Evolutionary conservation across 2,113 vertebrate species (phyloP).

Genomic region (Crotalus helleri): DNA sequence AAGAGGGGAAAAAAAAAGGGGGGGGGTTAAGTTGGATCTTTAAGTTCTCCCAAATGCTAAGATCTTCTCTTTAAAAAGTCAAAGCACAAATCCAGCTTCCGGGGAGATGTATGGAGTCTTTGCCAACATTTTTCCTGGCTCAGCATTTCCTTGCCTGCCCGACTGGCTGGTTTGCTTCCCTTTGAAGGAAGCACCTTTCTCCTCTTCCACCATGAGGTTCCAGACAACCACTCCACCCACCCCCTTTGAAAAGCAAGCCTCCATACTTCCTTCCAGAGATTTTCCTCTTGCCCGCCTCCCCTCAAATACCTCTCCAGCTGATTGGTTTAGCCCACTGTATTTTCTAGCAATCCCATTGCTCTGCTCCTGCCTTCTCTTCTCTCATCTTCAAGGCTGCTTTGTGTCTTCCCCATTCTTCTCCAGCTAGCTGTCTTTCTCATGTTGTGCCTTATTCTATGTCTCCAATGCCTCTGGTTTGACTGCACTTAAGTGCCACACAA

Average conservation of each 20-base stretch:
- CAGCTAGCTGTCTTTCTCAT: background rate
- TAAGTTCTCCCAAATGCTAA: background rate
- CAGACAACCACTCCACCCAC: background rate
- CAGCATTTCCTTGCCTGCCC: background rate
- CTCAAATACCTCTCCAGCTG: background rate
- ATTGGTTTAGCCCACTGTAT: background rate
- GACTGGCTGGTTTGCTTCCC: constrained; percentile 6
- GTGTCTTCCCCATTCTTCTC: background rate
- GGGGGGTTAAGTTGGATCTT: background rate
- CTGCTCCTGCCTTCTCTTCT: background rate
- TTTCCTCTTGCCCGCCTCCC: background rate
- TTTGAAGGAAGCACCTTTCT: constrained; percentile 2
- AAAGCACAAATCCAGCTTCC: background rate
- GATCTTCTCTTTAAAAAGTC: no score
- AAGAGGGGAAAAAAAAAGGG: no score
- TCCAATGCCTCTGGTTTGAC: background rate
- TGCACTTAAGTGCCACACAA: no score
- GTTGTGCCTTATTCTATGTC: background rate
- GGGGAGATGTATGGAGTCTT: background rate
- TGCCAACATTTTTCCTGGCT: background rate
- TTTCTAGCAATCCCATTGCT: background rate
- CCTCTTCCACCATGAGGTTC: background rate
- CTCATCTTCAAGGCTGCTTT: background rate
- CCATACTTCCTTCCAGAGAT: background rate
- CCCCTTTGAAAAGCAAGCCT: background rate